These are phyloP conservation scores for Linurgus olivaceus DNA, from an alignment of 2,797 vertebrate genomes.

Conservation along the genomic window DNA sequence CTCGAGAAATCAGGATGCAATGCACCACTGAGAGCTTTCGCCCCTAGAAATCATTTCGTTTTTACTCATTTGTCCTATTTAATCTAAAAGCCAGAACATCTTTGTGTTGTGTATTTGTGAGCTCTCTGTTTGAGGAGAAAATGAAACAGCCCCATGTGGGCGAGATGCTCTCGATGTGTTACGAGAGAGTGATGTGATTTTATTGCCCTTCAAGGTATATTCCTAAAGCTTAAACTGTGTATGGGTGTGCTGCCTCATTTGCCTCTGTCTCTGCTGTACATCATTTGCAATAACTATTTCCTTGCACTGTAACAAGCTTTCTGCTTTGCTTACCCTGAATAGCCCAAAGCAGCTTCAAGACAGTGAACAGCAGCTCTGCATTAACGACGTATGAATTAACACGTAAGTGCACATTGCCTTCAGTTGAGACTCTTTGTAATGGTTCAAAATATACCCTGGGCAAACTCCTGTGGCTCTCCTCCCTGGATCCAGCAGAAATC, in stretches of 20 bases:
- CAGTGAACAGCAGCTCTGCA: slow-evolving; percentile 90
- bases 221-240: background rate
- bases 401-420: slow-evolving; percentile 81
- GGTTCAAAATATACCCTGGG: background rate
- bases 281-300: slow-evolving; percentile 50
- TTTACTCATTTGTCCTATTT: background rate
- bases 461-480: background rate
- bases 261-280: slow-evolving; percentile 9
- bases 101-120: background rate
- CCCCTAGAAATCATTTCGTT: background rate
- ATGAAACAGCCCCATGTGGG: background rate
- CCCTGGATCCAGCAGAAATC: background rate
- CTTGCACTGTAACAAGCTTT: slow-evolving; percentile 61
- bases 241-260: slow-evolving; percentile 12
- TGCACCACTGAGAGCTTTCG: background rate
- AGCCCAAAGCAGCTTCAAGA: slow-evolving; percentile 97
- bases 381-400: slow-evolving; percentile 93
- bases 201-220: slow-evolving; percentile 37
- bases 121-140: background rate
- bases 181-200: background rate
- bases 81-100: background rate
- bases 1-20: background rate
- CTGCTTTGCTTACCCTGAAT: slow-evolving; percentile 71
- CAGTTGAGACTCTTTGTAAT: background rate
- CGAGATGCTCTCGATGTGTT: background rate